phyloP scores from a whole-genome alignment of 2,888 invertebrate species.

The Hirtodrosophila cameraria region DNA sequence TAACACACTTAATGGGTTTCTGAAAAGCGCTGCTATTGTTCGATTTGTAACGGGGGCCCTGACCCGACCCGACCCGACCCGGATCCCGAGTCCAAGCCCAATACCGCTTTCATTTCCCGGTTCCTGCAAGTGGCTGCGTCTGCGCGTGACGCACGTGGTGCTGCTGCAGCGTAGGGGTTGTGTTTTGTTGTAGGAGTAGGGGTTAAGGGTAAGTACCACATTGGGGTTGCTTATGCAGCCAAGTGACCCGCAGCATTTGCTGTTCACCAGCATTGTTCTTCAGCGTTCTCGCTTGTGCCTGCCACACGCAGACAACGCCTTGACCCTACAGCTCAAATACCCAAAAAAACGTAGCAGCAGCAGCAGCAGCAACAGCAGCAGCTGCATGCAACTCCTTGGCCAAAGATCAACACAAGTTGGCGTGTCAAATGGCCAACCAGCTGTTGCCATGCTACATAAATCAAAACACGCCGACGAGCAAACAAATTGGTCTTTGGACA shows the following conservation, averaged over 20 bases:
- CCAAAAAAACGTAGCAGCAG: conserved; percentile 3
- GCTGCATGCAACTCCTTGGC: conserved; percentile 60
- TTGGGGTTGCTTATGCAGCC: conserved; percentile 61
- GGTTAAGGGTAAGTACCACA: conserved; percentile 5
- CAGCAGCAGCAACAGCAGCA: conserved; percentile 45
- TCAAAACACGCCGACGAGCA: conserved; percentile 60
- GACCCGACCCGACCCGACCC: conserved; percentile 44
- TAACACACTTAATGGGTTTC: conserved; percentile 68
- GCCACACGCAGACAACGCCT: conserved; percentile 72
- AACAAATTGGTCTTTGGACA: conserved; percentile 63
- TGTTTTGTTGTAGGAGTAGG: conserved; percentile 11
- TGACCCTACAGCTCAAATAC: conserved; percentile 47
- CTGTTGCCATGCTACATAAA: conserved; percentile 60
- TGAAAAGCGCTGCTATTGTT: conserved; percentile 63
- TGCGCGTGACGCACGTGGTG: conserved; percentile 76
- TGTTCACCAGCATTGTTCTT: conserved; percentile 50
- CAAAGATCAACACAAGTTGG: conserved; percentile 52
- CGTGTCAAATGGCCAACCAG: conserved; percentile 72
- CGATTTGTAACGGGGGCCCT: conserved; percentile 52
- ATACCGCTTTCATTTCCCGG: conserved; percentile 17
- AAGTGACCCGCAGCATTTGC: conserved; percentile 67
- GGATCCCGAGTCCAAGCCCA: conserved; percentile 28
- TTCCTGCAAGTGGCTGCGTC: conserved; percentile 59
- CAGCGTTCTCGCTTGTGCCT: conserved; percentile 61
- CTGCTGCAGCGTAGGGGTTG: conserved; percentile 50